Conservation (phyloP, 2,113 vertebrate genomes). For the Casuarius casuarius region DNA sequence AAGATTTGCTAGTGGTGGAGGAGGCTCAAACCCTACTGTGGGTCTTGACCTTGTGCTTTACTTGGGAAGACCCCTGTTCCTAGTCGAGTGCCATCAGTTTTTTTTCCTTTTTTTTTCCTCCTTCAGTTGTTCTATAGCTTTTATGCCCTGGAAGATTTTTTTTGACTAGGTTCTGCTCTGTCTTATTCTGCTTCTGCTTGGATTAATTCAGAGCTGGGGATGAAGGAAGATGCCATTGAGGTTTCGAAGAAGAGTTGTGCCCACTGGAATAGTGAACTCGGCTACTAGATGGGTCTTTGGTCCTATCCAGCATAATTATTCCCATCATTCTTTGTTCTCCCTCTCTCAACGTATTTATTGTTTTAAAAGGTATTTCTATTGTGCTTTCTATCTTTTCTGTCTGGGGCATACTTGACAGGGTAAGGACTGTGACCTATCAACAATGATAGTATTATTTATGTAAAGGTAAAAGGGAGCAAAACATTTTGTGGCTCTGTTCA, state of each 20-base stretch:
- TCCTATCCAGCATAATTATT: background rate
- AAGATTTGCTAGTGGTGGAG: background rate
- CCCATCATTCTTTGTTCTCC: background rate
- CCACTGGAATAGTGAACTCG: background rate
- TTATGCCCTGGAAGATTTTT: background rate
- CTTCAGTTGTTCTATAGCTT: background rate
- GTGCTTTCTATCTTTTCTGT: background rate
- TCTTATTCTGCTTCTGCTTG: background rate
- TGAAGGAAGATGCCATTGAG: fast-evolving
- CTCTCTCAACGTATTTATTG: background rate
- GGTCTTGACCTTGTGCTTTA: background rate
- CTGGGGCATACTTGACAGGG: background rate
- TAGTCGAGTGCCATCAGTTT: background rate
- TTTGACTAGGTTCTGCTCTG: background rate
- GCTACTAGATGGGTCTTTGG: background rate
- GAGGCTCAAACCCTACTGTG: background rate
- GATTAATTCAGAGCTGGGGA: background rate
- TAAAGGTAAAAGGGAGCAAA: background rate
- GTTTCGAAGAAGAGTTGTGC: background rate
- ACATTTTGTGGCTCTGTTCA: background rate
- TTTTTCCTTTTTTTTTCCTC: background rate
- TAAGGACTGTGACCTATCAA: background rate
- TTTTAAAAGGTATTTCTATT: background rate
- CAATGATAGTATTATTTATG: background rate
- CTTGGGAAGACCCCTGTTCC: background rate